These are phyloP conservation scores for Homarus americanus DNA, from an alignment of 1,140 invertebrate species.

Conservation along the genomic window DNA sequence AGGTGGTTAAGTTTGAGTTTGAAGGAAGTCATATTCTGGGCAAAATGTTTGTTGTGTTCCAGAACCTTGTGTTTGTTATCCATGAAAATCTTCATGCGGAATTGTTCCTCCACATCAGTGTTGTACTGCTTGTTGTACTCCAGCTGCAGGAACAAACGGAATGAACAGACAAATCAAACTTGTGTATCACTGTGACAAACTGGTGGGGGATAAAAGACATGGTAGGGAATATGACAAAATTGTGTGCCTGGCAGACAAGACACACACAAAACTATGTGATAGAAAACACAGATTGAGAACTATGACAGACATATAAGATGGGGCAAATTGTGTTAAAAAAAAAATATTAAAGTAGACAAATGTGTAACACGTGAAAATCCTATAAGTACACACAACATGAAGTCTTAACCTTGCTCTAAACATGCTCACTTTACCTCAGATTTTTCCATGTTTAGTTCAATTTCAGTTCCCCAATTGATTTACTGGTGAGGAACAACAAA, in stretches of 20 bases:
- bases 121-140: conserved; percentile 80
- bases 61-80: conserved; percentile 78
- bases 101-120: conserved; percentile 86
- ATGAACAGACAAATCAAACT: neutral
- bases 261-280: too few relatives aligned
- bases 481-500: neutral
- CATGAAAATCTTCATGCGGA: conserved; percentile 91
- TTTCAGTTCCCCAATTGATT: neutral
- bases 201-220: neutral
- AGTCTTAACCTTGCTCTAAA: too few relatives aligned
- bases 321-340: too few relatives aligned
- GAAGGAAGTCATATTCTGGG: conserved; percentile 83
- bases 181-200: neutral
- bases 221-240: too few relatives aligned
- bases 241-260: too few relatives aligned
- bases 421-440: neutral
- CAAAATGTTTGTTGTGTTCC: conserved; percentile 76
- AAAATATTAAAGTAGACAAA: too few relatives aligned
- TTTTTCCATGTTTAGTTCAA: neutral
- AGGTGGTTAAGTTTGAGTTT: conserved; percentile 88
- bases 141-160: neutral
- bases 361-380: too few relatives aligned
- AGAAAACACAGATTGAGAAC: too few relatives aligned
- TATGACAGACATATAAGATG: too few relatives aligned
- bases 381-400: too few relatives aligned